A percentile compares a stretch with the other conserved stretches of the same genome.
Evolutionary conservation across 2,113 vertebrate species (phyloP).

Genomic region (Antennarius striatus): DNA sequence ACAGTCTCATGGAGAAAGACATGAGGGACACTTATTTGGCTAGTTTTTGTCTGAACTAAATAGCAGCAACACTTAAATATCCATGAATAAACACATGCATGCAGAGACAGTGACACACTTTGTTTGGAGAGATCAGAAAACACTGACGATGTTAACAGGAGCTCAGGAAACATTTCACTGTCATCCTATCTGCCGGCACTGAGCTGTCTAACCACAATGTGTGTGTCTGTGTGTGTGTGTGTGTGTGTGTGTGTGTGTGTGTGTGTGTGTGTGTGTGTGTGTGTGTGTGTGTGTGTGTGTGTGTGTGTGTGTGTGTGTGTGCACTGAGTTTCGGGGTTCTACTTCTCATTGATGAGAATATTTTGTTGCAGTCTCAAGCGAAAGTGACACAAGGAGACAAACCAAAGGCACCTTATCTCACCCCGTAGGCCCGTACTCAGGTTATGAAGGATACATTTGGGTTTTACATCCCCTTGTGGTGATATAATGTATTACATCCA

Average conservation of each 20-base stretch:
- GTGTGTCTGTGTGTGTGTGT: neutral
- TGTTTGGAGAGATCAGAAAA: conserved; percentile 28
- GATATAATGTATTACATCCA: conserved; percentile 21
- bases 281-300: neutral
- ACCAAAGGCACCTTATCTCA: neutral
- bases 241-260: neutral
- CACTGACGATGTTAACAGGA: conserved; percentile 37
- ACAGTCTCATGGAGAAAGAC: neutral
- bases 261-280: neutral
- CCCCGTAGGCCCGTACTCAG: neutral
- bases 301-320: neutral
- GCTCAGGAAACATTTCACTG: conserved; percentile 51
- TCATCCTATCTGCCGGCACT: conserved; percentile 42
- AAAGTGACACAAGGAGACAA: neutral
- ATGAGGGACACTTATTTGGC: neutral
- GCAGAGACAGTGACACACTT: neutral
- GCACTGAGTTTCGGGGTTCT: conserved; percentile 4
- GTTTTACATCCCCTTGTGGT: conserved; percentile 54
- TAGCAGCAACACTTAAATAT: neutral
- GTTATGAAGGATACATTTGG: conserved; percentile 10
- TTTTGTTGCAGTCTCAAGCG: neutral
- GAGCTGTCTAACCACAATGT: conserved; percentile 21
- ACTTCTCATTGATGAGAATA: conserved; percentile 14
- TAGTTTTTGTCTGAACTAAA: neutral
- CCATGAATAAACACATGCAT: neutral